Evolutionary conservation across 2,113 vertebrate genomes (phyloP).

Genomic region (Carettochelys insculpta): DNA sequence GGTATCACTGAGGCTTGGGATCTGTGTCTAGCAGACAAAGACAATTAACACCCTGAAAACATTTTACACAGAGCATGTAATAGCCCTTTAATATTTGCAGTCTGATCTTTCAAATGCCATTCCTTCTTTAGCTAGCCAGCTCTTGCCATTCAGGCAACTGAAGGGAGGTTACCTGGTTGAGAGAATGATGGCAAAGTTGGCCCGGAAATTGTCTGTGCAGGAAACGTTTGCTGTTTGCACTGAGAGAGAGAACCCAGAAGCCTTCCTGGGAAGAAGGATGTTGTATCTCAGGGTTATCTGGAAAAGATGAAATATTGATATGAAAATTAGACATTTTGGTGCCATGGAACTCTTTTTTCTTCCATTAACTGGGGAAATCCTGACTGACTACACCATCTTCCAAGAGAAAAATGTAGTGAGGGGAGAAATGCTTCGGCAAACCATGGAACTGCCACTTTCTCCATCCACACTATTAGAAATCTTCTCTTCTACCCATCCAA

Average conservation of each 20-base stretch:
- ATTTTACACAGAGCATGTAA: background rate
- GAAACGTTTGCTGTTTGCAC: slow-evolving; percentile 48
- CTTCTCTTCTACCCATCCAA: background rate
- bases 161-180: slow-evolving; percentile 48
- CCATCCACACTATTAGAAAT: background rate
- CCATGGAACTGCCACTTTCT: background rate
- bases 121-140: background rate
- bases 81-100: background rate
- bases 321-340: too few relatives aligned
- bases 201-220: slow-evolving; percentile 1
- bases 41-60: background rate
- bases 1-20: too few relatives aligned
- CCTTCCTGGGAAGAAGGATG: slow-evolving; percentile 53
- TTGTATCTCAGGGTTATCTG: slow-evolving; percentile 69
- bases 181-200: slow-evolving; percentile 64
- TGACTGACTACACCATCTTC: background rate
- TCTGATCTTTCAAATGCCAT: background rate
- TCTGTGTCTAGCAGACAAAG: background rate
- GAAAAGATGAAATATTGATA: slow-evolving; percentile 12
- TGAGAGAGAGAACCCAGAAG: slow-evolving; percentile 61
- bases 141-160: background rate
- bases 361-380: background rate
- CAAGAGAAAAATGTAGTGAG: background rate
- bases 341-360: background rate
- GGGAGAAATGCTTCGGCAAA: background rate